phyloP scores from a whole-genome alignment of 1,140 invertebrate genomes.

The Chelonus insularis region DNA sequence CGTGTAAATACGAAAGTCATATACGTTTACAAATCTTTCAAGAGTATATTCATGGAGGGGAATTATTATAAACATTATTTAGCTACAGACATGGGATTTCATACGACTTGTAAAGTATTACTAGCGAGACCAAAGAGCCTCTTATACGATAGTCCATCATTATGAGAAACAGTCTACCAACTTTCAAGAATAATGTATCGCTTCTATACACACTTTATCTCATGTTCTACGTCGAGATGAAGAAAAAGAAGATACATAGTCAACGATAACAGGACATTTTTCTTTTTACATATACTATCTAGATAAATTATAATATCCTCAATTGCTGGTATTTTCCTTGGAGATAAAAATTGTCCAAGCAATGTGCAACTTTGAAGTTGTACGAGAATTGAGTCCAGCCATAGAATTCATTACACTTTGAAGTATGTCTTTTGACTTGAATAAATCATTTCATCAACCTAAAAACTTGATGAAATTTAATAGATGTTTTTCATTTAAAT shows the following conservation, averaged over 20 bases:
- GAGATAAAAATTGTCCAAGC: too few species aligned
- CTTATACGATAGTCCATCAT: slow-evolving; percentile 22
- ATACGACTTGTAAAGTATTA: slow-evolving; percentile 13
- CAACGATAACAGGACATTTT: slow-evolving; percentile 11
- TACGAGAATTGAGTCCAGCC: too few species aligned
- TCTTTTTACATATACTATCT: too few species aligned
- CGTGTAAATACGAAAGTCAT: slow-evolving; percentile 8
- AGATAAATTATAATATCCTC: background rate
- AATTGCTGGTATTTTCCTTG: too few species aligned
- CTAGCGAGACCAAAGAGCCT: background rate
- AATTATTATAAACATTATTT: slow-evolving; percentile 22
- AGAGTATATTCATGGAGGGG: slow-evolving; percentile 16
- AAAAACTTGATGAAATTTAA: too few species aligned
- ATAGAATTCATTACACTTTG: too few species aligned
- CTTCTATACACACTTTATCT: background rate
- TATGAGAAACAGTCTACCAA: slow-evolving; percentile 16
- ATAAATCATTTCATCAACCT: too few species aligned
- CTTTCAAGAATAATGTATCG: slow-evolving; percentile 13
- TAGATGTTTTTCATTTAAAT: too few species aligned
- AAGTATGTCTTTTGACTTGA: too few species aligned
- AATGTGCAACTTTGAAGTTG: too few species aligned
- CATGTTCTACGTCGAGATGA: background rate
- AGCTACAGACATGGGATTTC: slow-evolving; percentile 18
- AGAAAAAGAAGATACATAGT: slow-evolving; percentile 10
- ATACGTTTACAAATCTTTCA: slow-evolving; percentile 2